Percentiles rank a stretch among this genome's conserved stretches.
phyloP scores from a whole-genome alignment of 2,888 invertebrate species.

The Luffia ferchaultella region DNA sequence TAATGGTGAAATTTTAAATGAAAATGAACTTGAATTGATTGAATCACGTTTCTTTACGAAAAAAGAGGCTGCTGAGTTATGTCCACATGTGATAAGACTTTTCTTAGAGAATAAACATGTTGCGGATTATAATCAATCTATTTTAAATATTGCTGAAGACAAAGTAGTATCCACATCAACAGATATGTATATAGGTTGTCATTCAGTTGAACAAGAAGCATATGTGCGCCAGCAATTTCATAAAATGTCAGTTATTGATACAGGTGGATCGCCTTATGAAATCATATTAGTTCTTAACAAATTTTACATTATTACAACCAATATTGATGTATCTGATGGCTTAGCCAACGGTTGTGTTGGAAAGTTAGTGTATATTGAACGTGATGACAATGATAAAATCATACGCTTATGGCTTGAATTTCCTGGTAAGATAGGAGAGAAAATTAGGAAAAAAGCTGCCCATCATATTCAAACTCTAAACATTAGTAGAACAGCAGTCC shows the following conservation, averaged over 20 bases:
- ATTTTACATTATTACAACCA: constrained; percentile 11
- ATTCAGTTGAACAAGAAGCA: constrained; percentile 2
- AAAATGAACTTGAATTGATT: constrained; percentile 2
- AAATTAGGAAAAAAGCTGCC: constrained; percentile 3
- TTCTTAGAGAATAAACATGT: constrained; percentile 4
- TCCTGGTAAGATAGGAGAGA: not conserved
- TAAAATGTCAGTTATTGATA: constrained; percentile 6
- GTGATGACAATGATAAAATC: constrained; percentile 2
- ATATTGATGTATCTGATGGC: constrained; percentile 12
- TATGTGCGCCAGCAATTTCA: constrained; percentile 1
- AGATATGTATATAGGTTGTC: constrained; percentile 1
- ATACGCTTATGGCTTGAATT: not conserved
- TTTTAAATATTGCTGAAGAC: not conserved
- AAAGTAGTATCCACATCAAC: constrained; percentile 1
- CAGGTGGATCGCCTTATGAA: constrained; percentile 12
- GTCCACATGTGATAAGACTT: constrained; percentile 2
- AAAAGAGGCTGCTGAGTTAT: constrained; percentile 1
- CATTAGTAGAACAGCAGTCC: constrained; percentile 1
- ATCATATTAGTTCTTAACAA: constrained; percentile 6
- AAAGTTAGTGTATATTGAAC: constrained; percentile 2
- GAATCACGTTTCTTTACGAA: constrained; percentile 3
- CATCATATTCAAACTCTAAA: constrained; percentile 2
- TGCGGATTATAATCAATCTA: constrained; percentile 1
- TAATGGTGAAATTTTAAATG: not conserved
- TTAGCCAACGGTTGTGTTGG: constrained; percentile 9